These are phyloP conservation scores for Cantharis rufa DNA, from an alignment of 2,888 invertebrate species.

Conservation along the genomic window DNA sequence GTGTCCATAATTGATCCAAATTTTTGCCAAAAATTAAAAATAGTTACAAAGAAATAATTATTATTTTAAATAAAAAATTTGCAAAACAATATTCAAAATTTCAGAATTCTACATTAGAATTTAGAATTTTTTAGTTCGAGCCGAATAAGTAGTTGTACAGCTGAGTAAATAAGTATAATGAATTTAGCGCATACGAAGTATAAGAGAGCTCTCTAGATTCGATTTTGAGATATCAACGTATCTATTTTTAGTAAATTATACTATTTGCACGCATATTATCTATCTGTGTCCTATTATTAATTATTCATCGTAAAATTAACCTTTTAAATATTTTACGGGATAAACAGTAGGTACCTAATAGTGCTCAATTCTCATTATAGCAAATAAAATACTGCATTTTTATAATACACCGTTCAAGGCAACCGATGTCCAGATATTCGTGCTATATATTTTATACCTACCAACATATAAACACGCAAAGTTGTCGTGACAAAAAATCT, in stretches of 20 bases:
- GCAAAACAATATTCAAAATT: too few relatives aligned
- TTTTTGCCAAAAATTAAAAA: too few relatives aligned
- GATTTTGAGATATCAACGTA: background rate
- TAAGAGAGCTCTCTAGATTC: background rate
- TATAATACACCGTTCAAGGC: background rate
- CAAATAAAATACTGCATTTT: background rate
- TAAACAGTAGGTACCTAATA: too few relatives aligned
- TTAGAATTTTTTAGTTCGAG: too few relatives aligned
- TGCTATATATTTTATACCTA: background rate
- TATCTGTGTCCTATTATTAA: background rate
- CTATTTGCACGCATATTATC: background rate
- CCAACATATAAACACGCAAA: background rate
- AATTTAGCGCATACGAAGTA: too few relatives aligned
- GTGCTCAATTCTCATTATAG: background rate
- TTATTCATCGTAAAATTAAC: background rate
- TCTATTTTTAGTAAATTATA: background rate
- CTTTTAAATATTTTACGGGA: background rate
- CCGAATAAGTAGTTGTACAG: too few relatives aligned
- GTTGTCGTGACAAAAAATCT: background rate
- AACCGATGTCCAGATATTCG: background rate
- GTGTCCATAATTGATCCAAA: too few relatives aligned
- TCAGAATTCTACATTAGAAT: too few relatives aligned
- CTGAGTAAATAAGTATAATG: too few relatives aligned
- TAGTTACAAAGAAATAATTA: too few relatives aligned
- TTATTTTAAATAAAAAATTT: too few relatives aligned